Evolutionary conservation across 2,888 invertebrate genomes (phyloP).

Genomic region (Candidula unifasciata): DNA sequence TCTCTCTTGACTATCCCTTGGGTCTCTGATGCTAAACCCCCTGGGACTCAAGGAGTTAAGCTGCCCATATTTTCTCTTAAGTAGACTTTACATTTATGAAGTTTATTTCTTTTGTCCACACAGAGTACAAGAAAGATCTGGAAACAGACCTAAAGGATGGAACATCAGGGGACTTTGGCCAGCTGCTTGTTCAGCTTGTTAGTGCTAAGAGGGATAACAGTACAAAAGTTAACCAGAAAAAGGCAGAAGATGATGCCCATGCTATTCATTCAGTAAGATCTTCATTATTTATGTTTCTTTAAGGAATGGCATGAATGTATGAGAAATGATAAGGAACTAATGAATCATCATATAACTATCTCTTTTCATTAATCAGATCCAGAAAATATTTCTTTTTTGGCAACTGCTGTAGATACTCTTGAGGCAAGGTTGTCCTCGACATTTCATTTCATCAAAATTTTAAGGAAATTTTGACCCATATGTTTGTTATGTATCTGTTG

Average conservation of each 20-base stretch:
- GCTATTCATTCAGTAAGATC: slow-evolving; percentile 62
- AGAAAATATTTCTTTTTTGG: too few relatives aligned
- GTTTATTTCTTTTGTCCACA: neutral
- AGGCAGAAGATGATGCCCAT: slow-evolving; percentile 70
- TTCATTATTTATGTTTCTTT: neutral
- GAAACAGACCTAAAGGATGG: slow-evolving; percentile 48
- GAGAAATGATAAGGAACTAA: too few relatives aligned
- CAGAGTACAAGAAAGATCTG: slow-evolving; percentile 38
- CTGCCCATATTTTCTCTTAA: neutral
- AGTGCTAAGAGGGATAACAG: slow-evolving; percentile 63
- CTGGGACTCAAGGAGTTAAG: too few relatives aligned
- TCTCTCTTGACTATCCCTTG: too few relatives aligned
- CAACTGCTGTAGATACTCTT: neutral
- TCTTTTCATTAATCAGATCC: too few relatives aligned
- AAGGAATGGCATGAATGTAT: too few relatives aligned
- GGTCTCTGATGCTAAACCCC: too few relatives aligned
- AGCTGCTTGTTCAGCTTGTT: slow-evolving; percentile 62
- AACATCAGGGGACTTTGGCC: slow-evolving; percentile 63
- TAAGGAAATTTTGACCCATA: too few relatives aligned
- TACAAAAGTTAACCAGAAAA: slow-evolving; percentile 61
- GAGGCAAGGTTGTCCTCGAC: neutral
- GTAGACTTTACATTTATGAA: neutral
- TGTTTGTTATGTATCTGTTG: too few relatives aligned
- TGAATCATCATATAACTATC: too few relatives aligned
- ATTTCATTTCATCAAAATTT: neutral